phyloP scores from a whole-genome alignment of 2,113 vertebrate genomes.

The Podilymbus podiceps region DNA sequence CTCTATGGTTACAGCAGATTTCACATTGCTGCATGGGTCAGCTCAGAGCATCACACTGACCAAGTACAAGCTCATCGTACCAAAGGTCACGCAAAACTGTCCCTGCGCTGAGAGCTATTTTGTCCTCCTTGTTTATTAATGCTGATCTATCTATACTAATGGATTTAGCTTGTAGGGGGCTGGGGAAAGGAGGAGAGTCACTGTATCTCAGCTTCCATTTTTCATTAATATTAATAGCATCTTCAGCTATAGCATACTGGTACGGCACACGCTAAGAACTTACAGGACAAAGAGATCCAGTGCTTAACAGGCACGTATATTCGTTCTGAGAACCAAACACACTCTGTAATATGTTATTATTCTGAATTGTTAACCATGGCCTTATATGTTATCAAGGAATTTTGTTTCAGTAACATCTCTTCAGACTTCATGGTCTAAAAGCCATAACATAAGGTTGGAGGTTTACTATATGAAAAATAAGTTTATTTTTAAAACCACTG shows the following conservation, averaged over 20 bases:
- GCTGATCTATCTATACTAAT: conserved; percentile 73
- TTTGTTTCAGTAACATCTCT: background rate
- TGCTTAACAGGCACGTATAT: background rate
- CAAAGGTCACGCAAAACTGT: conserved; percentile 54
- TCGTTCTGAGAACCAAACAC: background rate
- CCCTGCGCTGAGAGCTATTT: conserved; percentile 62
- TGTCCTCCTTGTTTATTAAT: conserved; percentile 72
- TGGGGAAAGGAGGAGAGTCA: conserved; percentile 53
- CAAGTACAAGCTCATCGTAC: background rate
- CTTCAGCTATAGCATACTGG: conserved; percentile 42
- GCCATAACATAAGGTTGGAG: background rate
- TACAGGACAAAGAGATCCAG: conserved; percentile 38
- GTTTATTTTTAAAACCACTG: background rate
- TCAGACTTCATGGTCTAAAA: background rate
- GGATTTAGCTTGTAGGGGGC: conserved; percentile 70
- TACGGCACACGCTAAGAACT: conserved; percentile 38
- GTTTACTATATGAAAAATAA: background rate
- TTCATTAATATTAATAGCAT: conserved; percentile 76
- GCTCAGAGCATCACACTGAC: background rate
- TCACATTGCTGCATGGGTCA: conserved; percentile 13
- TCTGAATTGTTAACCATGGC: background rate
- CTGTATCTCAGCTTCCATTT: conserved; percentile 69
- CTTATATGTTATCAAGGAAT: background rate
- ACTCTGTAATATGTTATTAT: background rate
- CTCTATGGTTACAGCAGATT: background rate